Evolutionary conservation across 2,888 invertebrate species (phyloP).

Genomic region (Fabriciana adippe): DNA sequence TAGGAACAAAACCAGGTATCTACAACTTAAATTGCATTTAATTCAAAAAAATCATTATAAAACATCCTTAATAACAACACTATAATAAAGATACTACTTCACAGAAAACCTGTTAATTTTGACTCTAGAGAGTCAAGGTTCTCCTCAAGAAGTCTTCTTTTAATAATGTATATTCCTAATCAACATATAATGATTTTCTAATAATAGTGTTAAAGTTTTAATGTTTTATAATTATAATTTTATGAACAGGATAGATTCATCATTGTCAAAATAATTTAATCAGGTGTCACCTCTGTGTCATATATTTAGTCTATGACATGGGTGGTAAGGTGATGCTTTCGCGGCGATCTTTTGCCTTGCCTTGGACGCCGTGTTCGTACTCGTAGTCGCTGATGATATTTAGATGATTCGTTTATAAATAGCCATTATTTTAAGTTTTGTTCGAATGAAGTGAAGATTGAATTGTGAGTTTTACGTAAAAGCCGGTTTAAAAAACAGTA

Average conservation of each 20-base stretch:
- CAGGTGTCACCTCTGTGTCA: constrained; percentile 43
- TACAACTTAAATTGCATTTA: neutral
- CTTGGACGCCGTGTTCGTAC: constrained; percentile 77
- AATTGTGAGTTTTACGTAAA: constrained; percentile 60
- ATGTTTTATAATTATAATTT: too few species aligned
- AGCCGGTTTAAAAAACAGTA: constrained; percentile 54
- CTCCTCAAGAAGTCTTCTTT: too few species aligned
- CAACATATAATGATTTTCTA: too few species aligned
- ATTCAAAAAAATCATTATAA: neutral
- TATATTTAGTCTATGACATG: constrained; percentile 59
- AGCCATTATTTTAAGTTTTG: constrained; percentile 59
- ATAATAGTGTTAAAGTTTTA: too few species aligned
- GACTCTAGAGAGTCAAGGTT: too few species aligned
- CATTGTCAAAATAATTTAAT: neutral
- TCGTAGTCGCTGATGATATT: constrained; percentile 74
- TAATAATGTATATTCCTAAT: too few species aligned
- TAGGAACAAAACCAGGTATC: neutral
- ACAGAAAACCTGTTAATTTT: too few species aligned
- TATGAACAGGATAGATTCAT: constrained; percentile 6
- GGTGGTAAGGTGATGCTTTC: constrained; percentile 66
- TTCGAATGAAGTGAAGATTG: constrained; percentile 51
- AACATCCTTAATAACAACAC: too few species aligned
- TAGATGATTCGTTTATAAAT: constrained; percentile 64
- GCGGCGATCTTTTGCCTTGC: constrained; percentile 73
- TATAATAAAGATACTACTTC: too few species aligned